These are phyloP conservation scores for Coptodon rendalli DNA, from an alignment of 2,113 vertebrate species.

Conservation along the genomic window DNA sequence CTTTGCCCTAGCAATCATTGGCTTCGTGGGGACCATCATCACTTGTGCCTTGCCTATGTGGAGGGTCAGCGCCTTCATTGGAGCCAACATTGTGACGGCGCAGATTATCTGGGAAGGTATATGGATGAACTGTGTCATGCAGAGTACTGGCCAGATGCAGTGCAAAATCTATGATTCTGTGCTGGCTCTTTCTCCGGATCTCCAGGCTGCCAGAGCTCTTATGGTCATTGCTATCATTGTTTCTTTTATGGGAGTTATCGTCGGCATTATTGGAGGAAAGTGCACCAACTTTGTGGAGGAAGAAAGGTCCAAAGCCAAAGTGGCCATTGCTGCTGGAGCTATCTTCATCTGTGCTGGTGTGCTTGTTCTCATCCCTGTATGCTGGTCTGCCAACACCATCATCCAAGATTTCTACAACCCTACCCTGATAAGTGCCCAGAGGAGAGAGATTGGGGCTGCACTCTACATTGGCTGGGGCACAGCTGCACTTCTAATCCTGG, in stretches of 20 bases:
- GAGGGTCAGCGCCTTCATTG: constrained; percentile 72
- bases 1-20: constrained; percentile 56
- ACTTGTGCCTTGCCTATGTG: constrained; percentile 71
- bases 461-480: constrained; percentile 90
- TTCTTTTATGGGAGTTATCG: constrained; percentile 67
- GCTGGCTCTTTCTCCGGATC: constrained; percentile 63
- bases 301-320: constrained; percentile 67
- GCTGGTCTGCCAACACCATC: constrained; percentile 85
- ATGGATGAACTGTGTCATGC: constrained; percentile 75
- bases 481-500: constrained; percentile 76
- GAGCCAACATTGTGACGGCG: constrained; percentile 73
- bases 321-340: constrained; percentile 76
- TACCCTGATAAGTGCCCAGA: constrained; percentile 46
- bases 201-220: constrained; percentile 74
- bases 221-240: constrained; percentile 78
- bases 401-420: constrained; percentile 88
- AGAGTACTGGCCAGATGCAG: constrained; percentile 78
- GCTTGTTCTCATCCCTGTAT: constrained; percentile 80
- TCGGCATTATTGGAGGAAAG: constrained; percentile 78
- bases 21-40: constrained; percentile 61
- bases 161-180: constrained; percentile 76
- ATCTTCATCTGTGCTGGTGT: constrained; percentile 78
- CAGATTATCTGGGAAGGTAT: constrained; percentile 75
- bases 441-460: constrained; percentile 75
- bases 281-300: constrained; percentile 91